Evolutionary conservation across 2,113 vertebrate genomes (phyloP).

Genomic region (Pyxicephalus adspersus): DNA sequence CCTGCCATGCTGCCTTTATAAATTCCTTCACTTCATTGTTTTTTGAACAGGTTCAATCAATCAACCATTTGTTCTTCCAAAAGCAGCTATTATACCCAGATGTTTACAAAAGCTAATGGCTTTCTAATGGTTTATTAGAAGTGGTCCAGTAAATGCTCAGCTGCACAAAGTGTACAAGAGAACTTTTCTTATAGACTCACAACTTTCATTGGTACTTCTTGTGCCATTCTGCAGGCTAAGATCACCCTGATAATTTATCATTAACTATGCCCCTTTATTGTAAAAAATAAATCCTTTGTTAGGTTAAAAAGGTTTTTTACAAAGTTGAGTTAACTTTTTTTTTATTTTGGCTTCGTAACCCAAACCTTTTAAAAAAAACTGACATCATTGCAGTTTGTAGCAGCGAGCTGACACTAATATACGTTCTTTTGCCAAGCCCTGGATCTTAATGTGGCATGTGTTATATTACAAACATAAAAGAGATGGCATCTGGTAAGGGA

Average conservation of each 20-base stretch:
- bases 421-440: slow-evolving; percentile 9
- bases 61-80: slow-evolving; percentile 34
- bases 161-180: background rate
- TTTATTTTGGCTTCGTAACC: slow-evolving; percentile 20
- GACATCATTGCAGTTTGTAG: slow-evolving; percentile 12
- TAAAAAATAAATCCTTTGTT: background rate
- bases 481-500: slow-evolving; percentile 39
- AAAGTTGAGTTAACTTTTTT: slow-evolving; percentile 21
- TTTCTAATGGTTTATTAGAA: slow-evolving; percentile 43
- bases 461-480: slow-evolving; percentile 34
- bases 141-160: slow-evolving; percentile 17
- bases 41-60: slow-evolving; percentile 14
- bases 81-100: slow-evolving; percentile 49
- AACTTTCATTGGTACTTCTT: too few species aligned
- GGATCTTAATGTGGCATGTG: slow-evolving; percentile 44
- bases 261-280: slow-evolving; percentile 15
- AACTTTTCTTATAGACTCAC: background rate
- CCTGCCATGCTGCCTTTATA: too few species aligned
- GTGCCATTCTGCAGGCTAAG: background rate
- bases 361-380: background rate
- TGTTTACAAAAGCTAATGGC: slow-evolving; percentile 43
- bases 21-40: background rate
- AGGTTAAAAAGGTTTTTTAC: slow-evolving; percentile 6
- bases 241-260: background rate
- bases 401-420: slow-evolving; percentile 28